Evolutionary conservation across 2,113 vertebrate species (phyloP).

Genomic region (Guaruba guarouba): DNA sequence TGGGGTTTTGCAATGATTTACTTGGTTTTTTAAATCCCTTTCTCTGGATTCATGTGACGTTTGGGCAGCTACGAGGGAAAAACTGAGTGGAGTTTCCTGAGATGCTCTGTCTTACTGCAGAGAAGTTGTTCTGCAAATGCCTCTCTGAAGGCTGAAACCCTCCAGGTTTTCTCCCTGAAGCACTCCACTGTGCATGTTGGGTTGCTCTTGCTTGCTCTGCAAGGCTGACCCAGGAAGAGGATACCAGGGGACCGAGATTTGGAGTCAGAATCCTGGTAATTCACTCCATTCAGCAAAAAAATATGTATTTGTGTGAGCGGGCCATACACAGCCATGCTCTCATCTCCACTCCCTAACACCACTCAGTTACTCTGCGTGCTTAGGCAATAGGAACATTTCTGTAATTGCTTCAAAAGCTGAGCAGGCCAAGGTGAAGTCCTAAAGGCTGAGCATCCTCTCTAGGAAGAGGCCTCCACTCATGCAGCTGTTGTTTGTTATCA

Average conservation of each 20-base stretch:
- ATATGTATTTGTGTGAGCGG: background rate
- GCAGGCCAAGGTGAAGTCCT: background rate
- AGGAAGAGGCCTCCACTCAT: background rate
- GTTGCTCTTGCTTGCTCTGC: background rate
- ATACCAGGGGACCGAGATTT: background rate
- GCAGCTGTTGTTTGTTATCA: background rate
- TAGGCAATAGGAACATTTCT: background rate
- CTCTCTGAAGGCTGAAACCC: background rate
- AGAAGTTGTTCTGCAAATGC: background rate
- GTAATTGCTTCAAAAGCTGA: background rate
- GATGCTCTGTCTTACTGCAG: background rate
- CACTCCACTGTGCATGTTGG: rapidly evolving
- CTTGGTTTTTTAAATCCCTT: background rate
- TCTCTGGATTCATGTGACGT: background rate
- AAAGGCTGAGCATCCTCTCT: background rate
- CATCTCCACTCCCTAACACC: background rate
- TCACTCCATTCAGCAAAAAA: background rate
- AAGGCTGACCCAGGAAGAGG: background rate
- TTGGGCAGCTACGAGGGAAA: background rate
- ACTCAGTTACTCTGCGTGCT: background rate
- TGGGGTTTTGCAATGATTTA: background rate
- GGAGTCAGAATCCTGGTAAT: background rate
- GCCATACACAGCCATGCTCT: background rate
- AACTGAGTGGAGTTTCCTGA: background rate
- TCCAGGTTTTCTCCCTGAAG: background rate